Evolutionary conservation across 2,888 invertebrate genomes (phyloP).

Genomic region (Ornithoptera alexandrae): DNA sequence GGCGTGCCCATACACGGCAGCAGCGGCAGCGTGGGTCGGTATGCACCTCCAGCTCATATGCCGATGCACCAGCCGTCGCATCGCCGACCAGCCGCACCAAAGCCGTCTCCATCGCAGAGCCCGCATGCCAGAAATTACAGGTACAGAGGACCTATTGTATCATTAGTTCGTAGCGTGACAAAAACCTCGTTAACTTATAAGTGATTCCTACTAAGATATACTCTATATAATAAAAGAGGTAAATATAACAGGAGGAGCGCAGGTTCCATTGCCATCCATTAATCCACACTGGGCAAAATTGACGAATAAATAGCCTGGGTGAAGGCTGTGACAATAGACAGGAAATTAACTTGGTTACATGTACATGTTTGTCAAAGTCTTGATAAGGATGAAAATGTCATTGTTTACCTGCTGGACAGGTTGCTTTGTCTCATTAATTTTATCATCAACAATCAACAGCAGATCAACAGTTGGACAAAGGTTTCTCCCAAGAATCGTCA

Average conservation of each 20-base stretch:
- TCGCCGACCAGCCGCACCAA: conserved; percentile 71
- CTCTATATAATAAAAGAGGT: too few relatives aligned
- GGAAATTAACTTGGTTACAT: too few relatives aligned
- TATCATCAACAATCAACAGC: background rate
- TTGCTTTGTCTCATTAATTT: background rate
- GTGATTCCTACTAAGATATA: too few relatives aligned
- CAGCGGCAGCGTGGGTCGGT: conserved; percentile 68
- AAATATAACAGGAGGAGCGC: too few relatives aligned
- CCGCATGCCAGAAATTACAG: conserved; percentile 79
- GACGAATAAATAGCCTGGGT: too few relatives aligned
- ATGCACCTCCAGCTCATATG: conserved; percentile 73
- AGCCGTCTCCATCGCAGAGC: conserved; percentile 76
- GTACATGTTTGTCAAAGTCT: too few relatives aligned
- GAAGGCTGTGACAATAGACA: too few relatives aligned
- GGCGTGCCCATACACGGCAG: conserved; percentile 63
- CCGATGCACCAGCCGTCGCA: conserved; percentile 80
- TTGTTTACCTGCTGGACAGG: too few relatives aligned
- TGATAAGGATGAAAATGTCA: too few relatives aligned
- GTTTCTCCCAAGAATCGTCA: background rate
- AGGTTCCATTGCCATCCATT: too few relatives aligned
- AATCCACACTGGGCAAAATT: too few relatives aligned
- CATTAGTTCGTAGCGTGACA: conserved; percentile 39
- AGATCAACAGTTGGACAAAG: too few relatives aligned
- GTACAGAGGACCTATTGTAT: conserved; percentile 51
- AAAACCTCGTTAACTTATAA: background rate